Conservation (phyloP, 2,888 invertebrate genomes). For the Bimastos eiseni region DNA sequence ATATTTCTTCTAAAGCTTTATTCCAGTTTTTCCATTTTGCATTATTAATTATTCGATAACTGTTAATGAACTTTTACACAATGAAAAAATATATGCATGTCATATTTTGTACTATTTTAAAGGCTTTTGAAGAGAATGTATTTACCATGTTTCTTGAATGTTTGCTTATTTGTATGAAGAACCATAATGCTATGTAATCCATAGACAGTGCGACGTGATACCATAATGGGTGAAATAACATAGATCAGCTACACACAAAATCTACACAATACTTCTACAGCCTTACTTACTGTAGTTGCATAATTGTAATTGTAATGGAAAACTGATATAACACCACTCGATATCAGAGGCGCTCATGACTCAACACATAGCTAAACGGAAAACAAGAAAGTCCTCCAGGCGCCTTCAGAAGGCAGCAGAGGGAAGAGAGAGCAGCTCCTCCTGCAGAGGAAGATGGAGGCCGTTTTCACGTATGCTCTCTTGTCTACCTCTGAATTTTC, state of each 20-base stretch:
- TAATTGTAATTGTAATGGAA: too few relatives aligned
- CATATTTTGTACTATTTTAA: background rate
- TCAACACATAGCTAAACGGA: too few relatives aligned
- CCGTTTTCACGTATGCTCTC: too few relatives aligned
- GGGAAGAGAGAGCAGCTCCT: too few relatives aligned
- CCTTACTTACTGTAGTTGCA: background rate
- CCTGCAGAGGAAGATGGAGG: too few relatives aligned
- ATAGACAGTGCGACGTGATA: too few relatives aligned
- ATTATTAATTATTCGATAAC: background rate
- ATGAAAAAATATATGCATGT: background rate
- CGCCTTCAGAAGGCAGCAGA: too few relatives aligned
- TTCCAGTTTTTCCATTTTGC: constrained; percentile 9
- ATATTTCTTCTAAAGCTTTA: background rate
- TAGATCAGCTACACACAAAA: background rate
- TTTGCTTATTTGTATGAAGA: background rate
- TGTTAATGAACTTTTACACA: background rate
- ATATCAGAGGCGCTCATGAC: too few relatives aligned
- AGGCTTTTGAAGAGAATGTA: background rate
- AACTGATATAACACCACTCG: too few relatives aligned
- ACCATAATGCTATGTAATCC: too few relatives aligned
- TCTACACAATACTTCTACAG: background rate
- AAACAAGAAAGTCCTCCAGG: too few relatives aligned
- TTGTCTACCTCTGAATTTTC: background rate
- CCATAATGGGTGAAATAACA: background rate
- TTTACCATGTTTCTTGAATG: background rate